Conservation (phyloP, 2,888 invertebrate species). For the Tinea pellionella region DNA sequence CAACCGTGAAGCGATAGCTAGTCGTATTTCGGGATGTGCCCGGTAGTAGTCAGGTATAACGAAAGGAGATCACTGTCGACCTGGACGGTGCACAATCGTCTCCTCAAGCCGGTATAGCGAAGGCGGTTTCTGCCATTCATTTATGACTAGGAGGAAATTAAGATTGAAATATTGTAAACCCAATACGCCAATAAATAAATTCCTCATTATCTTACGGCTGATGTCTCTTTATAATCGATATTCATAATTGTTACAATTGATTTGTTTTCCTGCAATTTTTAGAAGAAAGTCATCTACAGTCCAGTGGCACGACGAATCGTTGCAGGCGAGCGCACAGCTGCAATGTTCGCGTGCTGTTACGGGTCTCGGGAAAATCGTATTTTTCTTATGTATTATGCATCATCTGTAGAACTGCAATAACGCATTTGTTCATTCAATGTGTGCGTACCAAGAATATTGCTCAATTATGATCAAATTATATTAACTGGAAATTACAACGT, state of each 20-base stretch:
- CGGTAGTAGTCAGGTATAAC: too few relatives aligned
- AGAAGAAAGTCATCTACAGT: slow-evolving; percentile 46
- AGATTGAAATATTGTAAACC: too few relatives aligned
- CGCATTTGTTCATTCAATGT: neutral
- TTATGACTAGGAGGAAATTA: too few relatives aligned
- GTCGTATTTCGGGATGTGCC: too few relatives aligned
- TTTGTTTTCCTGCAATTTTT: slow-evolving; percentile 17
- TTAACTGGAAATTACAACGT: neutral
- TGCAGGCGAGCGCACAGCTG: slow-evolving; percentile 39
- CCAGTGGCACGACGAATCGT: slow-evolving; percentile 20
- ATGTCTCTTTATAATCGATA: neutral
- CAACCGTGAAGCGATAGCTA: too few relatives aligned
- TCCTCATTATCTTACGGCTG: neutral
- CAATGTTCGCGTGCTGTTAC: slow-evolving; percentile 37
- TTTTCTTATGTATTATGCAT: slow-evolving; percentile 49
- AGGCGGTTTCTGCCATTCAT: too few relatives aligned
- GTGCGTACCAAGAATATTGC: neutral
- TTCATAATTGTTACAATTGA: slow-evolving; percentile 1
- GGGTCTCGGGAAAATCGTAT: slow-evolving; percentile 40
- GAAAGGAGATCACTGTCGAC: too few relatives aligned
- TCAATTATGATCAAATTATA: neutral
- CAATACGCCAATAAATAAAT: too few relatives aligned
- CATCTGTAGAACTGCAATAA: slow-evolving; percentile 13
- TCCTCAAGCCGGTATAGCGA: too few relatives aligned
- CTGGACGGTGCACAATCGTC: too few relatives aligned